These are phyloP conservation scores for Rhopalosiphum padi DNA, from an alignment of 1,140 invertebrate species.

Conservation along the genomic window DNA sequence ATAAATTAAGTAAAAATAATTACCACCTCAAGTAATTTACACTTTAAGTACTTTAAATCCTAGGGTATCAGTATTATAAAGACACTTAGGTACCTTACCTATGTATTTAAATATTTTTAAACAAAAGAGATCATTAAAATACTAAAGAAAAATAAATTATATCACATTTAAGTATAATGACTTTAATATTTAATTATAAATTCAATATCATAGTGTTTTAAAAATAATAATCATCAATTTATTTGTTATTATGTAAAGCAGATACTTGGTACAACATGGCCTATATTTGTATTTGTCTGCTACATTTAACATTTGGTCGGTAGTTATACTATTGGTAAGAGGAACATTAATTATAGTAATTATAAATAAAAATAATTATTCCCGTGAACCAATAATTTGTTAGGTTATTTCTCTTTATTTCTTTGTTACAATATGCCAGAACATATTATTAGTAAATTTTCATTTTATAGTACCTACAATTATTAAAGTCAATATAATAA, in stretches of 20 bases:
- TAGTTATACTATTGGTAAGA: background rate
- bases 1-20: background rate
- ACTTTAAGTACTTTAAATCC: background rate
- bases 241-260: background rate
- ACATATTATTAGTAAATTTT: background rate
- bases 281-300: background rate
- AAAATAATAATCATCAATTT: background rate
- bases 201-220: background rate
- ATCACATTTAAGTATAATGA: background rate
- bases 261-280: background rate
- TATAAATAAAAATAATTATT: constrained; percentile 1
- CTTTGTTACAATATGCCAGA: background rate
- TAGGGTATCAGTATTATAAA: background rate
- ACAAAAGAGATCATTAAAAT: background rate
- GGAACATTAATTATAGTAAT: background rate
- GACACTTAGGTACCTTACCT: background rate
- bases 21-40: background rate
- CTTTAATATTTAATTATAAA: background rate
- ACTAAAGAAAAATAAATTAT: background rate
- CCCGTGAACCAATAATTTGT: background rate
- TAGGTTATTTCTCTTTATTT: background rate
- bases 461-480: too few relatives aligned
- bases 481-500: background rate
- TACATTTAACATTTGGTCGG: background rate
- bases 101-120: background rate